Conservation (phyloP, 2,888 invertebrate genomes). For the Ormyrus thymus region DNA sequence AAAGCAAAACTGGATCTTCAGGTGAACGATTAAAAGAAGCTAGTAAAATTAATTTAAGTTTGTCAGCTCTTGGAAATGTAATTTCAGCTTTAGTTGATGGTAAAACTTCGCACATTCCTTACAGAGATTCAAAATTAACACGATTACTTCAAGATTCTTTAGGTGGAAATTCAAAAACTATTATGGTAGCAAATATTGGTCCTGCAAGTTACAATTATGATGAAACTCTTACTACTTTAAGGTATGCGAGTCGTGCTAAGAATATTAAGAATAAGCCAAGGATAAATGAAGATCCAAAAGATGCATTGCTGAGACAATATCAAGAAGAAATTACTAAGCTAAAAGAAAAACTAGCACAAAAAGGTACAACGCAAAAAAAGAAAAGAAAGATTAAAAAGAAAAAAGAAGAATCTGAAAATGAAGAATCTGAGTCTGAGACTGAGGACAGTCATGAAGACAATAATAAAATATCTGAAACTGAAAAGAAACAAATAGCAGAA, state of each 20-base stretch:
- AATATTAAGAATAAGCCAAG: slow-evolving; percentile 99
- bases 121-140: slow-evolving; percentile 97
- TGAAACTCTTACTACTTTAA: slow-evolving; percentile 95
- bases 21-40: slow-evolving; percentile 96
- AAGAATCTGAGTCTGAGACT: slow-evolving; percentile 69
- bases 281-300: slow-evolving; percentile 99
- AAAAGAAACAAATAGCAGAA: slow-evolving; percentile 77
- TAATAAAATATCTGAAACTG: slow-evolving; percentile 72
- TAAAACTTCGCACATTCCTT: slow-evolving; percentile 96
- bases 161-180: slow-evolving; percentile 98
- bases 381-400: slow-evolving; percentile 75
- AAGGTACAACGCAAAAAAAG: slow-evolving; percentile 73
- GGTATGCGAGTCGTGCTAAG: slow-evolving; percentile 98
- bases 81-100: slow-evolving; percentile 96
- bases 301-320: slow-evolving; percentile 95
- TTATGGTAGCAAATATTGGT: slow-evolving; percentile 99
- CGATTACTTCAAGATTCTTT: slow-evolving; percentile 97
- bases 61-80: slow-evolving; percentile 98
- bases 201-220: slow-evolving; percentile 99
- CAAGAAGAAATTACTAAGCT: slow-evolving; percentile 94
- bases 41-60: slow-evolving; percentile 96
- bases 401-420: slow-evolving; percentile 75
- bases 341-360: slow-evolving; percentile 73
- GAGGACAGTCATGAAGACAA: slow-evolving; percentile 75
- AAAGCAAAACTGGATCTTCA: slow-evolving; percentile 96